Percentiles rank a stretch among this genome's conserved stretches.
Conservation (phyloP, 2,797 vertebrate species). For the Hippopotamyrus pictus region DNA sequence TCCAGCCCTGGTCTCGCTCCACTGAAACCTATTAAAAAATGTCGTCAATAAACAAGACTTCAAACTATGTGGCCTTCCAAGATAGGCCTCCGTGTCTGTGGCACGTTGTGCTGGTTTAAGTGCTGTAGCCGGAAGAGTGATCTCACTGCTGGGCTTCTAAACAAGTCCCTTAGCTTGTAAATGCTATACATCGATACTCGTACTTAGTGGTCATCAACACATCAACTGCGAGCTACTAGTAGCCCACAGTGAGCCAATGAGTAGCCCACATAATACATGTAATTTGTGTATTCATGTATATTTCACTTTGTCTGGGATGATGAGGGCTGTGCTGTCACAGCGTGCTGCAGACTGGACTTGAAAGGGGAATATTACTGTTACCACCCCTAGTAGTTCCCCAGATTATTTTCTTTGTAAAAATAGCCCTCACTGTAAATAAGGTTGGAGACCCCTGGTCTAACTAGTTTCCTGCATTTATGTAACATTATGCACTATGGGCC, state of each 20-base stretch:
- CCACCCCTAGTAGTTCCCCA: not conserved
- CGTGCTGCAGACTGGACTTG: not conserved
- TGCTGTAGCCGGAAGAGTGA: not conserved
- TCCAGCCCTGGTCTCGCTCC: not conserved
- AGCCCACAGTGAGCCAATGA: not conserved
- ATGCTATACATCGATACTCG: not conserved
- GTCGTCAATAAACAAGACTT: not conserved
- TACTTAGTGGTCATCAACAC: not conserved
- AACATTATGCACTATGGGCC: not conserved
- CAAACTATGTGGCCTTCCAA: not conserved
- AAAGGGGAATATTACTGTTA: not conserved
- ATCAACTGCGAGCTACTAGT: not conserved
- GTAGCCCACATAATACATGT: not conserved
- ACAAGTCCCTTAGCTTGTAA: not conserved
- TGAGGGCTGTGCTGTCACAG: not conserved
- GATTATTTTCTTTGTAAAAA: not conserved
- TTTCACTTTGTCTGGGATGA: not conserved
- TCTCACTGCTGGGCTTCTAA: not conserved
- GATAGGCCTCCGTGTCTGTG: not conserved
- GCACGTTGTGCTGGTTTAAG: not conserved
- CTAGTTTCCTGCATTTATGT: not conserved
- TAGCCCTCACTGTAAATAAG: not conserved
- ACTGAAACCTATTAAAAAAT: not conserved
- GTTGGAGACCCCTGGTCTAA: not conserved
- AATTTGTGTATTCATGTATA: not conserved